Percentiles rank a stretch among this genome's conserved stretches.
These are phyloP conservation scores for Schizaphis graminum DNA, from an alignment of 2,888 invertebrate genomes.

Conservation along the genomic window DNA sequence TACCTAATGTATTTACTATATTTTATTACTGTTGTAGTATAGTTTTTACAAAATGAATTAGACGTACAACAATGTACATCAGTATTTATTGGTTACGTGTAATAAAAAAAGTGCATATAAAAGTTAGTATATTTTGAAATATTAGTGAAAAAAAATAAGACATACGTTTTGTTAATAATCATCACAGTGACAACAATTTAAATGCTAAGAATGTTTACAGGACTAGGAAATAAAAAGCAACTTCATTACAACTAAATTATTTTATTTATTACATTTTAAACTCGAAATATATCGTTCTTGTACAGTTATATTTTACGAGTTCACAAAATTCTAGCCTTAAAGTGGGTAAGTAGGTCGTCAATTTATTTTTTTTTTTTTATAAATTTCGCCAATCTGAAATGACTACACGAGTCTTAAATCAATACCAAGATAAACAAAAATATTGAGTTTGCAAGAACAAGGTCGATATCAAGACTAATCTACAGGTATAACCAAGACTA, in stretches of 20 bases:
- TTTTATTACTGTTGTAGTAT: not conserved
- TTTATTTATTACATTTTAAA: not conserved
- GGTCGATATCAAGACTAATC: no score
- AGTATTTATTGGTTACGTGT: no score
- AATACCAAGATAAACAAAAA: no score
- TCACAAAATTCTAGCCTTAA: not conserved
- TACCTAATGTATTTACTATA: not conserved
- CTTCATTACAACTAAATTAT: not conserved
- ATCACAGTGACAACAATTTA: not conserved
- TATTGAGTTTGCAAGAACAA: no score
- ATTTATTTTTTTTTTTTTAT: not conserved
- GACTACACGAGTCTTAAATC: no score
- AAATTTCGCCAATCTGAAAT: no score
- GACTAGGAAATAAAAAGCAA: not conserved
- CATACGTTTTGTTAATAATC: not conserved
- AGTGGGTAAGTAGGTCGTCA: not conserved
- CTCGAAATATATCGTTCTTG: not conserved
- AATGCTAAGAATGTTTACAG: not conserved
- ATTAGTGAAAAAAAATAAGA: not conserved
- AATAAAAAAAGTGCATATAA: no score
- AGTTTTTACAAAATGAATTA: not conserved
- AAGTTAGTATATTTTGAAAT: not conserved
- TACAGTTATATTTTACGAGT: not conserved
- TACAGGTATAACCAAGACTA: no score
- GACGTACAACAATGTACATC: not conserved